phyloP scores from a whole-genome alignment of 2,113 vertebrate genomes.

The Dissostichus mawsoni region DNA sequence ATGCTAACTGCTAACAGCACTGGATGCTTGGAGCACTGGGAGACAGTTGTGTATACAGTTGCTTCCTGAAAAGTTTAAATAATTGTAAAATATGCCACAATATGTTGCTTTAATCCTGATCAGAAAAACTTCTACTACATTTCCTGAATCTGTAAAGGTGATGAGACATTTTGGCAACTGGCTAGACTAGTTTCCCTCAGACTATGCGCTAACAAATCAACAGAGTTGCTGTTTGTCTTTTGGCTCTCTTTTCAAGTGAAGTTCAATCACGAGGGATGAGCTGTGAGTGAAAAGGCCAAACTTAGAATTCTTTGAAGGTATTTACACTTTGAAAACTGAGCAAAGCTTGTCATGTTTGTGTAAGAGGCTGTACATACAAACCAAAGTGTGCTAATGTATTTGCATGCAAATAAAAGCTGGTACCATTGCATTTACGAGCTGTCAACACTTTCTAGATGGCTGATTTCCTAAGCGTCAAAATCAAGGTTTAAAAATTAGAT shows the following conservation, averaged over 20 bases:
- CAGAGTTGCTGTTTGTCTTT: background rate
- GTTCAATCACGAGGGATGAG: background rate
- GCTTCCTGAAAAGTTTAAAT: too few species aligned
- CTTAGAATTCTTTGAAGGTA: constrained; percentile 7
- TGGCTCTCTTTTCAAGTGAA: constrained; percentile 6
- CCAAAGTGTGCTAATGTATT: background rate
- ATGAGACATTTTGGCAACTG: background rate
- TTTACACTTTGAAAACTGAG: background rate
- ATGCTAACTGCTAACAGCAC: too few species aligned
- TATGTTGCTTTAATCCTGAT: constrained; percentile 3
- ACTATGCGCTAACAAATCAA: background rate
- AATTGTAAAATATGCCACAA: too few species aligned
- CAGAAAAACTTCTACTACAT: background rate
- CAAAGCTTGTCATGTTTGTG: background rate
- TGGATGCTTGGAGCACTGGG: too few species aligned
- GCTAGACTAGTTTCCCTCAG: background rate
- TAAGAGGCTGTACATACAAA: background rate
- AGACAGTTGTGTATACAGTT: too few species aligned
- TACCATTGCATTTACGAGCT: background rate
- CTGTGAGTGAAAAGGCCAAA: background rate
- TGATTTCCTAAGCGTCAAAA: background rate
- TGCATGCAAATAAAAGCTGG: background rate
- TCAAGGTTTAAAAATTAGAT: background rate
- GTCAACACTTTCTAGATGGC: too few species aligned
- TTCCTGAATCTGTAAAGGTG: background rate